Conservation (phyloP, 2,888 invertebrate species). For the Euphydryas editha region DNA sequence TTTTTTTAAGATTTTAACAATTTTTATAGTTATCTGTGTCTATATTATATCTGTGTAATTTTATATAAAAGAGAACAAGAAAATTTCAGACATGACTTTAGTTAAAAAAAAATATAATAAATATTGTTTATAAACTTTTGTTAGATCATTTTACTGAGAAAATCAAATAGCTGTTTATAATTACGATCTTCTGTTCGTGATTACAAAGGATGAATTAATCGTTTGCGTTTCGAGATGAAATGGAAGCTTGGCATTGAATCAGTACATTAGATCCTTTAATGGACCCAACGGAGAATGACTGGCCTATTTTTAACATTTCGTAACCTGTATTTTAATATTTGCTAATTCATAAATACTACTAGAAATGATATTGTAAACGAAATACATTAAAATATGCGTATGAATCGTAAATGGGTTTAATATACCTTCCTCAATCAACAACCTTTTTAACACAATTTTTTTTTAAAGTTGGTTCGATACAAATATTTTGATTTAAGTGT, state of each 20-base stretch:
- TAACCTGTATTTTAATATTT: not conserved
- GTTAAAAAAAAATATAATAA: not conserved
- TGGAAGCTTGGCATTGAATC: conserved; percentile 8
- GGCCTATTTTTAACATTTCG: not conserved
- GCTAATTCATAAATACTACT: too few species aligned
- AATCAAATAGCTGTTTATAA: conserved; percentile 11
- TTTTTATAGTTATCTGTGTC: too few species aligned
- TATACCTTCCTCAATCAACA: not conserved
- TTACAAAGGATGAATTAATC: conserved; percentile 15
- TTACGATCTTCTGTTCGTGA: conserved; percentile 16
- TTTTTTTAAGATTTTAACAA: too few species aligned
- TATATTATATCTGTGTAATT: too few species aligned
- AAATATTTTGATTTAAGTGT: too few species aligned
- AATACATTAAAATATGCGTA: too few species aligned
- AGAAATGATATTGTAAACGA: not conserved
- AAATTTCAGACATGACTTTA: too few species aligned
- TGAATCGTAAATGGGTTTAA: too few species aligned
- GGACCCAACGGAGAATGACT: not conserved
- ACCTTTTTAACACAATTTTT: not conserved
- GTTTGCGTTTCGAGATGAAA: conserved; percentile 9
- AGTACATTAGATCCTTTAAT: conserved; percentile 11
- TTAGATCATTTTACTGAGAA: not conserved
- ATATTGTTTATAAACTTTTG: not conserved
- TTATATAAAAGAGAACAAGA: too few species aligned
- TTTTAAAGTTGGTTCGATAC: too few species aligned